Evolutionary conservation across 2,113 vertebrate species (phyloP).

Genomic region (Microtus oregoni): DNA sequence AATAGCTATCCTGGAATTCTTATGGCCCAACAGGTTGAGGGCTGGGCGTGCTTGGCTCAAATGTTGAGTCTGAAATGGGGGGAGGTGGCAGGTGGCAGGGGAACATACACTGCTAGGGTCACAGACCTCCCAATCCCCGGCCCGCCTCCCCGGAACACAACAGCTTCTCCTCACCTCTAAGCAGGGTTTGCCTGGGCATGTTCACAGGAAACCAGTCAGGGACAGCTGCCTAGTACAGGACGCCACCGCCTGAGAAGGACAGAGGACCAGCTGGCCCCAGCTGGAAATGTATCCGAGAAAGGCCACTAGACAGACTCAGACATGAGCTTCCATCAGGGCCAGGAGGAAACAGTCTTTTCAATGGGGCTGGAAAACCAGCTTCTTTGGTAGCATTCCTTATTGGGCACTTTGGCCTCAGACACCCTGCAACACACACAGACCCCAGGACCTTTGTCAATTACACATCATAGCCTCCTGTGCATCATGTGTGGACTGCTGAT

Average conservation of each 20-base stretch:
- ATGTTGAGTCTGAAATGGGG: background rate
- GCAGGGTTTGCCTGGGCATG: background rate
- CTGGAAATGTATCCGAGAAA: background rate
- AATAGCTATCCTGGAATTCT: background rate
- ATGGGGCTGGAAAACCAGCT: background rate
- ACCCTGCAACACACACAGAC: background rate
- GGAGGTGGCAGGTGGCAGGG: background rate
- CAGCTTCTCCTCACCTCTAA: background rate
- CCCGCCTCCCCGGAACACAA: background rate
- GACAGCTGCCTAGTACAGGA: background rate
- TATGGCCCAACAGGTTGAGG: background rate
- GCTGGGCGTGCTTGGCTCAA: background rate
- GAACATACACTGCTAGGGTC: background rate
- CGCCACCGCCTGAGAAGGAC: background rate
- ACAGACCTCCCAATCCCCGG: background rate
- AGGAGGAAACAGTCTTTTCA: background rate
- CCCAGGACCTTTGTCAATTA: background rate
- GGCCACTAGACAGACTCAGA: background rate
- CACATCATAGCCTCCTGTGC: rapidly evolving
- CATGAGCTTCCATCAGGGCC: background rate
- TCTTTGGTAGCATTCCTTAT: background rate
- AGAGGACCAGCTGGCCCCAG: background rate
- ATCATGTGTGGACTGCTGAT: background rate
- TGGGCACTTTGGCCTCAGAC: background rate
- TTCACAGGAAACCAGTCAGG: background rate